phyloP scores from a whole-genome alignment of 2,113 vertebrate genomes.

The Elanus axillaris region DNA sequence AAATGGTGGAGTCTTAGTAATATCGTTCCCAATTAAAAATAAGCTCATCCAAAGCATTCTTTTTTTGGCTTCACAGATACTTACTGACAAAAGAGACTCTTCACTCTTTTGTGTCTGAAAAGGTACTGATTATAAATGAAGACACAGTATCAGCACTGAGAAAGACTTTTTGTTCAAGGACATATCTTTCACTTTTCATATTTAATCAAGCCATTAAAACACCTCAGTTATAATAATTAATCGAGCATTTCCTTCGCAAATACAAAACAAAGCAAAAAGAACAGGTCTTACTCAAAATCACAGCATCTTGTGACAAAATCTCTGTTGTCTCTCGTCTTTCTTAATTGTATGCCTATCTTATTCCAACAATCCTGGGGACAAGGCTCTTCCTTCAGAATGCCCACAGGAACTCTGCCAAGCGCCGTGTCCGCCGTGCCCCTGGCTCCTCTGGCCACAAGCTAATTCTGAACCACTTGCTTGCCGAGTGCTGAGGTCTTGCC shows the following conservation, averaged over 20 bases:
- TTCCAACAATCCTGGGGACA: background rate
- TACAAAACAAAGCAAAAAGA: background rate
- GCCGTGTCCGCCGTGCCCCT: accelerated
- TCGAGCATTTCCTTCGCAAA: background rate
- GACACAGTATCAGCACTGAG: background rate
- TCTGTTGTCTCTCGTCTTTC: background rate
- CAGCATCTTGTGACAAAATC: background rate
- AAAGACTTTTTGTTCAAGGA: background rate
- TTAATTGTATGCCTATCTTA: accelerated
- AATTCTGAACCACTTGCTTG: background rate
- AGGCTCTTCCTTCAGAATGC: background rate
- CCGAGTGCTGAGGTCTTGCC: background rate
- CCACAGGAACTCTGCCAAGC: background rate
- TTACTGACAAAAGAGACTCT: background rate
- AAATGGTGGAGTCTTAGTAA: background rate
- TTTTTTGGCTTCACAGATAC: background rate
- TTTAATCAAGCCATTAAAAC: background rate
- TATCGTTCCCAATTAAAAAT: background rate
- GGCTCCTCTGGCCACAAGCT: background rate
- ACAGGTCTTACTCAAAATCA: background rate
- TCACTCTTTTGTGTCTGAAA: background rate
- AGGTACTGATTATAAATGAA: background rate
- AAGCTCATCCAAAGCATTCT: background rate
- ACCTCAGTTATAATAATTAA: background rate
- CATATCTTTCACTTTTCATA: background rate